These are phyloP conservation scores for Ischnus inquisitorius DNA, from an alignment of 2,888 invertebrate genomes.

Conservation along the genomic window DNA sequence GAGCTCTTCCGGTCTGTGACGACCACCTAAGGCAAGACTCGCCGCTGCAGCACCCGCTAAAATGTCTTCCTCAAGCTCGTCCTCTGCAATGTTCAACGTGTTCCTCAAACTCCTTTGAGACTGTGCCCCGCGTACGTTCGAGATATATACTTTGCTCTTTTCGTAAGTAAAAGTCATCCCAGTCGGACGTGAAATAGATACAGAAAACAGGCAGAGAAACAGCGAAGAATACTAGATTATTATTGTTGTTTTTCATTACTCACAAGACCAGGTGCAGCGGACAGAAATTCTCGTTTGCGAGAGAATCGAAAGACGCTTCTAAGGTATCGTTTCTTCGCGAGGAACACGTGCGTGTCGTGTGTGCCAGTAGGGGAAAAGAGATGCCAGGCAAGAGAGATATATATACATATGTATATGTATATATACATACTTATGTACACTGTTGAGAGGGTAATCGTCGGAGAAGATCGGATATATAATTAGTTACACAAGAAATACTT, in stretches of 20 bases:
- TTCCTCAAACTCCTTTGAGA: slow-evolving; percentile 77
- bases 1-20: slow-evolving; percentile 93
- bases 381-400: slow-evolving; percentile 58
- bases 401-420: slow-evolving; percentile 22
- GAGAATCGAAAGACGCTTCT: slow-evolving; percentile 15
- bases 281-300: slow-evolving; percentile 47
- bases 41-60: slow-evolving; percentile 83
- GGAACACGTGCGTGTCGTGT: slow-evolving; percentile 53
- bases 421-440: no score
- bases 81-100: slow-evolving; percentile 88
- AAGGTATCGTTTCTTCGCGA: slow-evolving; percentile 24
- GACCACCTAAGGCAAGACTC: slow-evolving; percentile 86
- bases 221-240: slow-evolving; percentile 15
- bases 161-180: slow-evolving; percentile 59
- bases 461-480: slow-evolving; percentile 6
- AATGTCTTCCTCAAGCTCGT: slow-evolving; percentile 89
- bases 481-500: no score
- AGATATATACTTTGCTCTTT: slow-evolving; percentile 77
- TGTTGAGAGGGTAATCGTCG: slow-evolving; percentile 24
- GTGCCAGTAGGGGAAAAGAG: slow-evolving; percentile 61
- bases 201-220: slow-evolving; percentile 2
- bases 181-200: slow-evolving; percentile 70
- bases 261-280: slow-evolving; percentile 72
- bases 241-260: slow-evolving; percentile 65
- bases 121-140: slow-evolving; percentile 75